Conservation (phyloP, 2,113 vertebrate genomes). For the Caracal caracal region DNA sequence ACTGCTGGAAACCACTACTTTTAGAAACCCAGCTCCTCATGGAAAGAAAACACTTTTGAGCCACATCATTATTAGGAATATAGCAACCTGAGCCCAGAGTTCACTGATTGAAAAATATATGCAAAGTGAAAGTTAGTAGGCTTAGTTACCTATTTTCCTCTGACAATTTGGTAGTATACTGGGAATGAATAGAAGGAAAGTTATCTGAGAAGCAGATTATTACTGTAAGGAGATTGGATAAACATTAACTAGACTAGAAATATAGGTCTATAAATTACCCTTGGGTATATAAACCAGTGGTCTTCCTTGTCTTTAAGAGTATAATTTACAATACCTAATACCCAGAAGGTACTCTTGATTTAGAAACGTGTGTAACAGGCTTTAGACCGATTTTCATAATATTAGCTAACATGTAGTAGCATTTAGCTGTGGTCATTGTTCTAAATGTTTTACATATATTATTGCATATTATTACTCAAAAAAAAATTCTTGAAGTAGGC, state of each 20-base stretch:
- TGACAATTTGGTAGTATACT: not conserved
- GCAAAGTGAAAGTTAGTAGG: slow-evolving; percentile 24
- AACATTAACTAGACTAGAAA: slow-evolving; percentile 11
- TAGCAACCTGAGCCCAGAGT: not conserved
- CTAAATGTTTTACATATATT: not conserved
- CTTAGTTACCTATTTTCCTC: slow-evolving; percentile 21
- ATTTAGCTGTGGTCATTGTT: slow-evolving; percentile 34
- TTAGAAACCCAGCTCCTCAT: not conserved
- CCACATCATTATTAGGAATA: not conserved
- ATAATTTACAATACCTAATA: slow-evolving; percentile 3
- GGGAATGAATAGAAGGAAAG: slow-evolving; percentile 11
- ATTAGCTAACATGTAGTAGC: not conserved
- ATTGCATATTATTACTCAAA: not conserved
- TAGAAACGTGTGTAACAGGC: not conserved
- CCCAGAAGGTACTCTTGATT: not conserved
- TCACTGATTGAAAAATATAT: slow-evolving; percentile 45
- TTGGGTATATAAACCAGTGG: not conserved
- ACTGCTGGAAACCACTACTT: not conserved
- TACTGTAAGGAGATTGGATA: not conserved
- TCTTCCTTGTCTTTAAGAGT: slow-evolving; percentile 43
- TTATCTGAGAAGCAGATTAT: not conserved
- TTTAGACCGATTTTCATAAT: slow-evolving; percentile 31
- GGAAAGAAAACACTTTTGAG: slow-evolving; percentile 42
- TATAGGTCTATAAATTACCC: not conserved
- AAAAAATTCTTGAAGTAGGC: not conserved